Evolutionary conservation across 1,140 invertebrate species (phyloP), one percentile per base, ranked within the genome.

Genomic region (Ylistrum balloti): DNA sequence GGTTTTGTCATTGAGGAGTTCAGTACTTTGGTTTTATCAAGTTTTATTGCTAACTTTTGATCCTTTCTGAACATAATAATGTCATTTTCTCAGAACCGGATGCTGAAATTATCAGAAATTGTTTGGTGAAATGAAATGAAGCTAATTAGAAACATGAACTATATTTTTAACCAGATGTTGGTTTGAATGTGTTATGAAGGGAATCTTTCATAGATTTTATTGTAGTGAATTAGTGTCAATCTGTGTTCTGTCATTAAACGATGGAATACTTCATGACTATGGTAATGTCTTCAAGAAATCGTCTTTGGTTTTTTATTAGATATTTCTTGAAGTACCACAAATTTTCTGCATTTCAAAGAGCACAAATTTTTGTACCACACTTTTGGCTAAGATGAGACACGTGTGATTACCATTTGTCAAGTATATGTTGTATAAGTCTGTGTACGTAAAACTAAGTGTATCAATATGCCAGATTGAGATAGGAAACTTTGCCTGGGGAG

Each of bases 161-260:
- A 2, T 0, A 22, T 38, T 34, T 87, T 32, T 0, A 74, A n/a
- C 56, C 56, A 74, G 56, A 74, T 74, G 56, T 28, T 74, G n/a
- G 56, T n/a, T 28, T 74, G 5, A 7, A n/a, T 74, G 56, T 74
- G 56, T 74, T 17, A 74, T 74, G 56, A 74, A 74, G n/a, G 56
- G 56, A 74, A 74, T 74, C 56, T 74, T 74, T 74, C 56, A 74
- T 74, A 74, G 56, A 74, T 74, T 74, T 74, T 74, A 74, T 74
- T 28, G 56, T 74, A n/a, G 56, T 74, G 56, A 74, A 28, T 28
- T 74, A 74, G 56, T 74, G 56, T 74, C 56, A 74, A 74, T 74
- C 9, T 28, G 28, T 74, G 17, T 9, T 28, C 56, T 74, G 56
- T 74, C 56, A 74, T 74, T 74, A 74, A 74, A n/a, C 5, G 22